Evolutionary conservation across 2,797 vertebrate genomes (phyloP).

Genomic region (Perodicticus potto): DNA sequence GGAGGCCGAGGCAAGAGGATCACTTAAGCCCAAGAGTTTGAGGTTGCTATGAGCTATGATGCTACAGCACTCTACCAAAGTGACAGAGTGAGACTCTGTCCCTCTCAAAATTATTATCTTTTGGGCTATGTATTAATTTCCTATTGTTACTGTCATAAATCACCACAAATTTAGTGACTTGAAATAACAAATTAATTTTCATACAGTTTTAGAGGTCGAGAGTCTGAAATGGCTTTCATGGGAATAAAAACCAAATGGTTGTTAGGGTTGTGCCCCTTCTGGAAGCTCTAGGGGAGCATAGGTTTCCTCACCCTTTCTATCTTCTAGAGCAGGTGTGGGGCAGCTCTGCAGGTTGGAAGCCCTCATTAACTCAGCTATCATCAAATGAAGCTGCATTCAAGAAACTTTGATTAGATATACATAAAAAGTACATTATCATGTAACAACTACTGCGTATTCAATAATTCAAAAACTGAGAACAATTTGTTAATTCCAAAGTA

Average conservation of each 20-base stretch:
- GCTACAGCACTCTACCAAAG: too few relatives aligned
- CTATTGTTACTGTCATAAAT: neutral
- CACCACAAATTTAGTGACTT: neutral
- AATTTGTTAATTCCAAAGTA: neutral
- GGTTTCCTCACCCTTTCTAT: slow-evolving; percentile 3
- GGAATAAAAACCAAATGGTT: slow-evolving; percentile 13
- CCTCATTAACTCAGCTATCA: neutral
- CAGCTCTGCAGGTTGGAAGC: neutral
- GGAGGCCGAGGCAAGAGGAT: too few relatives aligned
- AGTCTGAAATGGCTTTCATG: neutral
- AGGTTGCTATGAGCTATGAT: too few relatives aligned
- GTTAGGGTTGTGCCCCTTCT: neutral
- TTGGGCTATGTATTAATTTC: neutral
- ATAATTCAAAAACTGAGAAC: neutral
- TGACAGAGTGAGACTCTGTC: too few relatives aligned
- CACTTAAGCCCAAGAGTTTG: too few relatives aligned
- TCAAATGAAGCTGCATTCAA: neutral
- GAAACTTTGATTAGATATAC: neutral
- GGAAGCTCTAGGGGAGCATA: neutral
- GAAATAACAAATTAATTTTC: slow-evolving; percentile 49
- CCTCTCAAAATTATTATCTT: neutral
- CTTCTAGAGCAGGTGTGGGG: neutral
- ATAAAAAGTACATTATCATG: neutral
- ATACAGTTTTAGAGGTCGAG: neutral
- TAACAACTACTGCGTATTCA: neutral